Base-by-base conservation (phyloP, 2,888 invertebrate genomes). In the Marronus borbonicus region DNA sequence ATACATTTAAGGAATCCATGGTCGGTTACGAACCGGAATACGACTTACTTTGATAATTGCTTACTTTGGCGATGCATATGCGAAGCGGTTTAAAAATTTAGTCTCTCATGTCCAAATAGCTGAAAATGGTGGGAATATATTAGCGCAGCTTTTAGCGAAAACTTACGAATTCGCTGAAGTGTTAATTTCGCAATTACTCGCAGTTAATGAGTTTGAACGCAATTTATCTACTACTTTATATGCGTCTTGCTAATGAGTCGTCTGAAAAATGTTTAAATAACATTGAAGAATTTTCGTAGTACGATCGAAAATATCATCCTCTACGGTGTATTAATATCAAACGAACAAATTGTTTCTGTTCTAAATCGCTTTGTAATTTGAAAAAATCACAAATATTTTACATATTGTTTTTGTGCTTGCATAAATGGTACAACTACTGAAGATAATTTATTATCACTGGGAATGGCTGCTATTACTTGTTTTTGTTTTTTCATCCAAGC, bases 181-280 rank as follows among this genome's bases (percentile, higher is more conserved):
- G 12, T 62, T 62, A 62, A 62, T 62, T 62, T 62, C 28, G 62
- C 28, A 62, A 28, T 62, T 62, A 62, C 31, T 24, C 28, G 8
- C 12, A 28, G 62, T 24, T 62, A 62, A 62, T 31, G 28, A 62
- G 31, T 62, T 62, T 28, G 28, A 12, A 62, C 28, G 24, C 31
- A 62, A 24, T 62, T 28, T 62, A 62, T 24, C 12, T n/a, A n/a
- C n/a, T n/a, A n/a, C n/a, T n/a, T n/a, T n/a, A n/a, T n/a, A n/a
- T n/a, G 44, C 14, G 55, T 17, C 24, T 3, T 14, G 55, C 12
- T 17, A 17, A 20, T 55, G 55, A 55, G 8, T 20, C n/a, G 55
- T 55, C 4, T 14, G 17, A 17, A 55, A 55, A 55, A 17, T 3
- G 0, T 55, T 55, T 0, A 44, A 10, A 8, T 44, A 8, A 8